These are phyloP conservation scores for Magallana nippona DNA, from an alignment of 2,888 invertebrate species.

Conservation along the genomic window DNA sequence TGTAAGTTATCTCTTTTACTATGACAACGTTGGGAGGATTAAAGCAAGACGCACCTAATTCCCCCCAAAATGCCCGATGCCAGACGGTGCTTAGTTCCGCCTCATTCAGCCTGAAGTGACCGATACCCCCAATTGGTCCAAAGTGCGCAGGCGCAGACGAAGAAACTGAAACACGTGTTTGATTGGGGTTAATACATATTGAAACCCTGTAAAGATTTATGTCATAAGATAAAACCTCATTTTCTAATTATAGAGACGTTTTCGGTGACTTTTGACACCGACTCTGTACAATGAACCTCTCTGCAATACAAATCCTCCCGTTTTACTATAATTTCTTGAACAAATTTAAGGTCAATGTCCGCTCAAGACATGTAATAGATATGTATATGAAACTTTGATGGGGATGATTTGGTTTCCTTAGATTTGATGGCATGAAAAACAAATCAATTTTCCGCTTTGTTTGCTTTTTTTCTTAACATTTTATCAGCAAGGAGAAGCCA, in stretches of 20 bases:
- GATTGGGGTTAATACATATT: not conserved
- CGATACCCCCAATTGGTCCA: not conserved
- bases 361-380: not conserved
- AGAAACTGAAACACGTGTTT: conserved; percentile 19
- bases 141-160: conserved; percentile 2
- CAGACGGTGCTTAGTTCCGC: not conserved
- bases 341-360: not conserved
- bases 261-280: not conserved
- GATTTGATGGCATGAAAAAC: too few relatives aligned
- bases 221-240: not conserved
- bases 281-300: not conserved
- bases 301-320: not conserved
- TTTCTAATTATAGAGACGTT: not conserved
- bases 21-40: not conserved
- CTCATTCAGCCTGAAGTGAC: conserved; percentile 20
- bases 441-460: not conserved
- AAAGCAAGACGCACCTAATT: not conserved
- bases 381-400: not conserved
- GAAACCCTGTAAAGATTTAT: conserved; percentile 29
- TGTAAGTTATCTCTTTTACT: not conserved
- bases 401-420: not conserved
- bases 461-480: not conserved
- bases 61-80: not conserved
- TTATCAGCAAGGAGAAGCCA: too few relatives aligned
- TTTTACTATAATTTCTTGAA: not conserved